Evolutionary conservation across 2,113 vertebrate species (phyloP).

Genomic region (Gymnogyps californianus): DNA sequence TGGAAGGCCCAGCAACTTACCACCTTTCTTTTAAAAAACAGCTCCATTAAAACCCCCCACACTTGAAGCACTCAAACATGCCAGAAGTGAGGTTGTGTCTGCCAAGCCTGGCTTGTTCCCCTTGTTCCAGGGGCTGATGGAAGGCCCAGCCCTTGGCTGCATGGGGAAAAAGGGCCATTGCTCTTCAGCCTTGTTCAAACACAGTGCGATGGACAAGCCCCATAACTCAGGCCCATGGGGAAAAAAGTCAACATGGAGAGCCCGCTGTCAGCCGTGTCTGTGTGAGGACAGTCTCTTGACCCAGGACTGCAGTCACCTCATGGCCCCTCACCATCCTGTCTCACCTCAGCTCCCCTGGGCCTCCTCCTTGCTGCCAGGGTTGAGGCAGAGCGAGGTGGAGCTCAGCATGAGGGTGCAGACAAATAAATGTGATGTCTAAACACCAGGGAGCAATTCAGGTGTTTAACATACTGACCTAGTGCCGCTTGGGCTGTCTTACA

Average conservation of each 20-base stretch:
- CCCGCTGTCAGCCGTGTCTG: not conserved
- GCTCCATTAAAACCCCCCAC: too few species aligned
- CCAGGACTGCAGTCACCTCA: not conserved
- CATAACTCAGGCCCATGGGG: not conserved
- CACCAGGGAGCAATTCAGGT: not conserved
- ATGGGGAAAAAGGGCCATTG: accelerated
- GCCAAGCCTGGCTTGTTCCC: too few species aligned
- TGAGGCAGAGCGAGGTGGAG: not conserved
- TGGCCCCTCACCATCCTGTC: not conserved
- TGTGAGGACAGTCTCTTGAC: too few species aligned
- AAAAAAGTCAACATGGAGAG: not conserved
- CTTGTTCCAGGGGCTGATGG: not conserved
- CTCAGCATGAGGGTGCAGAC: not conserved
- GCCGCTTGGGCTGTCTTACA: not conserved
- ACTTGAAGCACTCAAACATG: too few species aligned
- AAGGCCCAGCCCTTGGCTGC: not conserved
- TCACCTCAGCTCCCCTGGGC: not conserved
- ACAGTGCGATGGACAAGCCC: not conserved
- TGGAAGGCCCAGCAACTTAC: too few species aligned
- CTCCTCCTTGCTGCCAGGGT: not conserved
- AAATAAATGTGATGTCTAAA: not conserved
- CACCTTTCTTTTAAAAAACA: too few species aligned
- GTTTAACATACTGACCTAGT: not conserved
- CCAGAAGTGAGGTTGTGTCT: too few species aligned
- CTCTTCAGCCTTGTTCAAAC: not conserved